phyloP scores from a whole-genome alignment of 2,113 vertebrate species.

The Chaetorhynchus papuensis region DNA sequence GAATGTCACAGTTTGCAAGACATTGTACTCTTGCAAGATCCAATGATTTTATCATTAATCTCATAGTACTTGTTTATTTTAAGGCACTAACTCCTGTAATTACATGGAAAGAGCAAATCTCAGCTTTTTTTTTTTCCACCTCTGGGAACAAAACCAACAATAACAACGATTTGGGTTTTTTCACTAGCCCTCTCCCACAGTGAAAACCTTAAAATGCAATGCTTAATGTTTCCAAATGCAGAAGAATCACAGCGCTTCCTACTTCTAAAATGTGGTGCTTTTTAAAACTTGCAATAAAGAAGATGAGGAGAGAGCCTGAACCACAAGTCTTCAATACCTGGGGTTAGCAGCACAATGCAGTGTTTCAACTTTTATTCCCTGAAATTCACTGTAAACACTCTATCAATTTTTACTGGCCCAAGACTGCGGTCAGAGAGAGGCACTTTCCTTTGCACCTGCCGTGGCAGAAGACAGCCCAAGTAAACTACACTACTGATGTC shows the following conservation, averaged over 20 bases:
- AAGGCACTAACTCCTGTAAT: neutral
- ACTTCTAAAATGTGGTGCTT: neutral
- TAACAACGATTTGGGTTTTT: neutral
- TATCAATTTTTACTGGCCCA: neutral
- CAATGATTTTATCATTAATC: neutral
- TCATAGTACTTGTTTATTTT: neutral
- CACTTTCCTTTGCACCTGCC: neutral
- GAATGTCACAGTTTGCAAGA: neutral
- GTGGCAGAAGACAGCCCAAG: neutral
- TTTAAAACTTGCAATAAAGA: neutral
- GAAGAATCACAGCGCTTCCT: fast-evolving
- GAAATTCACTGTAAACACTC: neutral
- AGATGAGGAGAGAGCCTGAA: neutral
- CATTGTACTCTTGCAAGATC: neutral
- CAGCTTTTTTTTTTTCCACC: neutral
- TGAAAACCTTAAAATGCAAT: neutral
- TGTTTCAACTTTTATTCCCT: neutral
- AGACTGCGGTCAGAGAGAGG: neutral
- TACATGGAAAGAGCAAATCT: neutral
- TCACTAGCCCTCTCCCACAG: fast-evolving
- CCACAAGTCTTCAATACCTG: neutral
- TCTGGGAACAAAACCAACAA: neutral
- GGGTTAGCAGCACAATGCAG: neutral
- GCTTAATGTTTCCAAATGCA: neutral
- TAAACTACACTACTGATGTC: neutral